Evolutionary conservation across 2,113 vertebrate species (phyloP).

Genomic region (Isichthys henryi): DNA sequence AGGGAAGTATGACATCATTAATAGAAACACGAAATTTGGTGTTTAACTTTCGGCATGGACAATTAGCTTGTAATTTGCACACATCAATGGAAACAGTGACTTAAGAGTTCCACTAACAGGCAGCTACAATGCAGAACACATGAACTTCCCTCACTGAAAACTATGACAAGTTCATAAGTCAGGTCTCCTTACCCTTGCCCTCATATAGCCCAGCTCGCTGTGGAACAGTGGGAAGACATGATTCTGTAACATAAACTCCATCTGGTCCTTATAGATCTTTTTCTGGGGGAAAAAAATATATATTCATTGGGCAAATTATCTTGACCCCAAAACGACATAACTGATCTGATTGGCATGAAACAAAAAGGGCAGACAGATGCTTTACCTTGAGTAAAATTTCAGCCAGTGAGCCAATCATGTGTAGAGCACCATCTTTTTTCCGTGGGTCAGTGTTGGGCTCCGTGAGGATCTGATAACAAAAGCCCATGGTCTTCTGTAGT

Average conservation of each 20-base stretch:
- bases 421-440: constrained; percentile 95
- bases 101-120: not conserved
- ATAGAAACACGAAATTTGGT: not conserved
- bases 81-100: not conserved
- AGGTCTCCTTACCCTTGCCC: constrained; percentile 77
- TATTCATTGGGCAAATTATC: not conserved
- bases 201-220: constrained; percentile 94
- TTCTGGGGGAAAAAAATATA: constrained; percentile 66
- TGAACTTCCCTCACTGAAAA: not conserved
- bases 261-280: constrained; percentile 98
- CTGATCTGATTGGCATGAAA: not conserved
- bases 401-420: constrained; percentile 97
- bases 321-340: not conserved
- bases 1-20: not conserved
- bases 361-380: not conserved
- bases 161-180: not conserved
- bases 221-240: constrained; percentile 96
- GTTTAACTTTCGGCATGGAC: not conserved
- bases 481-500: constrained; percentile 96
- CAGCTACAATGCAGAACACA: not conserved
- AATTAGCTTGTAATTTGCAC: not conserved
- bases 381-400: constrained; percentile 93
- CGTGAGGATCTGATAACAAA: constrained; percentile 96
- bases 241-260: constrained; percentile 98
- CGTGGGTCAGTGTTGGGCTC: constrained; percentile 84